phyloP scores from a whole-genome alignment of 1,140 invertebrate species.

The Euglossa dilemma region DNA sequence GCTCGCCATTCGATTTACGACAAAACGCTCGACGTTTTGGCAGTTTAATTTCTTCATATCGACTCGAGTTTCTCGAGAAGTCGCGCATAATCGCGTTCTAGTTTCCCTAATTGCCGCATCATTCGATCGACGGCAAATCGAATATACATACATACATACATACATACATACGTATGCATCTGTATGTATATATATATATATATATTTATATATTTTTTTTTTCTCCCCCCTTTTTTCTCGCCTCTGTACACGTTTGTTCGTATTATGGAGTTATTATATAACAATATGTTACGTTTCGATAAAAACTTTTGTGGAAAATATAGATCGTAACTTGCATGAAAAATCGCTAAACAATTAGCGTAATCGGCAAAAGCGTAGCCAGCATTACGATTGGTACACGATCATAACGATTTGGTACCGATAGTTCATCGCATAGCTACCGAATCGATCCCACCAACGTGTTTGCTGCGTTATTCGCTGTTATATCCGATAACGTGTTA shows the following conservation, averaged over 20 bases:
- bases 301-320: constrained; percentile 34
- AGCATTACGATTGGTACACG: background rate
- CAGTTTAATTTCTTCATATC: constrained; percentile 18
- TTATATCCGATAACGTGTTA: background rate
- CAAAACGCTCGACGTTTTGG: constrained; percentile 32
- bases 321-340: constrained; percentile 7
- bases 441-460: background rate
- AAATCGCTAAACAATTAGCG: constrained; percentile 12
- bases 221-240: background rate
- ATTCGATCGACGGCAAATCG: background rate
- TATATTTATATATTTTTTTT: no score
- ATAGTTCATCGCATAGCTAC: background rate
- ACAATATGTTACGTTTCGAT: background rate
- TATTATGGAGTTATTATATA: background rate
- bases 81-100: background rate
- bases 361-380: background rate
- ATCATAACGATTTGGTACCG: background rate
- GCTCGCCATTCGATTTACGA: background rate
- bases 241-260: background rate
- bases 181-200: no score
- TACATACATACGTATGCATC: no score
- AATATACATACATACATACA: background rate
- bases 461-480: background rate
- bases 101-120: background rate
- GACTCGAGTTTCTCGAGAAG: background rate